phyloP scores from a whole-genome alignment of 2,797 vertebrate species.

The Halcyon chelicuti region DNA sequence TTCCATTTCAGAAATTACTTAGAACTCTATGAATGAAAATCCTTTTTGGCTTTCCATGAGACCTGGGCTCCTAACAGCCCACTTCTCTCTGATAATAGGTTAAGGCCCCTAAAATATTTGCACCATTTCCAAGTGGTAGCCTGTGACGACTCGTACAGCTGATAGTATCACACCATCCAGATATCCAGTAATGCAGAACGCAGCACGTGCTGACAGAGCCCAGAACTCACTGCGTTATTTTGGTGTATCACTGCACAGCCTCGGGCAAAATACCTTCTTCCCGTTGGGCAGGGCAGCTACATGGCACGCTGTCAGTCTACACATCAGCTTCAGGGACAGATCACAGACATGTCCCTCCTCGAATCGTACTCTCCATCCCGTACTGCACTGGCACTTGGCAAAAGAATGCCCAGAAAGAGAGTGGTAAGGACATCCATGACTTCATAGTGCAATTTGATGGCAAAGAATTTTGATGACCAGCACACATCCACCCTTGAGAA shows the following conservation, averaged over 20 bases:
- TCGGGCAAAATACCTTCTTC: background rate
- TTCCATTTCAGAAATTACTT: background rate
- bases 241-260: background rate
- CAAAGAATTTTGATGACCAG: conserved; percentile 33
- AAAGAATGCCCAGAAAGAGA: background rate
- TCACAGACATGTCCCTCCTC: background rate
- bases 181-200: background rate
- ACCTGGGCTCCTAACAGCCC: background rate
- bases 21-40: background rate
- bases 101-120: background rate
- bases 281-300: background rate
- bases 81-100: background rate
- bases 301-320: accelerated
- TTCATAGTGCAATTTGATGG: background rate
- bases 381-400: background rate
- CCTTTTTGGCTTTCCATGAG: background rate
- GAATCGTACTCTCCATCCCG: background rate
- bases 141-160: background rate
- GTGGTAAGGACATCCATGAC: background rate
- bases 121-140: background rate
- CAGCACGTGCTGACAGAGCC: background rate
- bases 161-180: background rate
- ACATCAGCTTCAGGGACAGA: background rate
- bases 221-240: background rate
- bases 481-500: background rate